These are phyloP conservation scores for Leuctra nigra DNA, from an alignment of 2,888 invertebrate species.

Conservation along the genomic window DNA sequence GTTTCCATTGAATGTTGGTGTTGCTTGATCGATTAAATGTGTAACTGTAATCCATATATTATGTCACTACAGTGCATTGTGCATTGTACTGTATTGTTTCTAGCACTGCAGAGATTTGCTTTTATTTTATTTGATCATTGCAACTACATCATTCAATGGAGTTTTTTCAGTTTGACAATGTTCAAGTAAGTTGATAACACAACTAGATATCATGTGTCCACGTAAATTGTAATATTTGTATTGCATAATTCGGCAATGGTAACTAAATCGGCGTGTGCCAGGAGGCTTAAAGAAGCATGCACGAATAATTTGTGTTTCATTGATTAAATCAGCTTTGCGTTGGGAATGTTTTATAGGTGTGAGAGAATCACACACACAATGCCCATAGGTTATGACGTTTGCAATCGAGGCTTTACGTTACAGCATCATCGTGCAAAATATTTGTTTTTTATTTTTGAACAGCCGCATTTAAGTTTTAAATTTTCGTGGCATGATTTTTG, in stretches of 20 bases:
- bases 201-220: not conserved
- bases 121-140: not conserved
- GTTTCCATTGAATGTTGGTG: slow-evolving; percentile 26
- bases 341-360: slow-evolving; percentile 28
- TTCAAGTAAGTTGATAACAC: slow-evolving; percentile 6
- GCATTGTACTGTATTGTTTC: not conserved
- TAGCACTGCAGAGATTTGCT: not conserved
- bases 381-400: not conserved
- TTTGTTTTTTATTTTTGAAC: slow-evolving; percentile 23
- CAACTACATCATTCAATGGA: slow-evolving; percentile 28
- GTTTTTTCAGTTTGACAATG: slow-evolving; percentile 12
- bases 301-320: slow-evolving; percentile 25
- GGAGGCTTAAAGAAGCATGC: slow-evolving; percentile 27
- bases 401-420: not conserved
- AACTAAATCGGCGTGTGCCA: slow-evolving; percentile 7
- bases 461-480: slow-evolving; percentile 22
- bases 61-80: not conserved
- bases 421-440: slow-evolving; percentile 7
- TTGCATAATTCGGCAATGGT: not conserved
- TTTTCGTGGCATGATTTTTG: slow-evolving; percentile 30
- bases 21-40: not conserved
- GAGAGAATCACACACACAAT: slow-evolving; percentile 16
- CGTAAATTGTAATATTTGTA: not conserved
- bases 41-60: too few relatives aligned
- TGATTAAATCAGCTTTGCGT: slow-evolving; percentile 21